These are phyloP conservation scores for Styela clava DNA, from an alignment of 23 tunicate species.

Conservation along the genomic window DNA sequence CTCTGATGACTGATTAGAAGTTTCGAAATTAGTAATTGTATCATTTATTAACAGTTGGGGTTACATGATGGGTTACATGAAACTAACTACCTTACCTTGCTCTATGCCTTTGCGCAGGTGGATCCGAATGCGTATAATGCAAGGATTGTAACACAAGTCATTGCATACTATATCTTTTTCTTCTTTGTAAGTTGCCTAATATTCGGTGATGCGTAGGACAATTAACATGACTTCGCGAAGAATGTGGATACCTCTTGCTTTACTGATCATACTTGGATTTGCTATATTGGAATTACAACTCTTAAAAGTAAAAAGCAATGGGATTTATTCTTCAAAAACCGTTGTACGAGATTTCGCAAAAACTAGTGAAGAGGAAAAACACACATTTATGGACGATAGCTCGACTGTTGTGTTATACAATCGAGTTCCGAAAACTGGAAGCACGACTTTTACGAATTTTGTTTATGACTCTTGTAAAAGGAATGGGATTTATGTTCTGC, in stretches of 20 bases:
- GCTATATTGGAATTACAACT: constrained; percentile 5
- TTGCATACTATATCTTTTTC: no score
- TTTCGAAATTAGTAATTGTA: no score
- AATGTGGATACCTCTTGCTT: background rate
- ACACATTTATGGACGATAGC: background rate
- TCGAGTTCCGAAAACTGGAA: constrained; percentile 82
- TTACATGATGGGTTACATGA: no score
- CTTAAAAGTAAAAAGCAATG: background rate
- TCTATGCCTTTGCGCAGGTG: no score
- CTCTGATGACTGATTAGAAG: no score
- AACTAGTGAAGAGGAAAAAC: background rate
- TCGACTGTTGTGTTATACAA: constrained; percentile 51
- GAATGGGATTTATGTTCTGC: constrained; percentile 53
- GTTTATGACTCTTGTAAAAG: constrained; percentile 48
- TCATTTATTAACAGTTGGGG: no score
- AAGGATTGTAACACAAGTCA: no score
- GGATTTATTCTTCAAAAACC: background rate
- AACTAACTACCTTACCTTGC: no score
- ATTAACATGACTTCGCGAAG: constrained; percentile 1
- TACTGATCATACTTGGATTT: background rate
- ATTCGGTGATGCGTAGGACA: background rate
- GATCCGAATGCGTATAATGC: no score
- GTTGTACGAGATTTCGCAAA: background rate
- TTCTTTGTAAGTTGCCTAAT: no score
- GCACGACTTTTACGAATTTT: constrained; percentile 62